Evolutionary conservation across 2,113 vertebrate genomes (phyloP), one percentile per base, ranked within the genome.

Genomic region (Daboia siamensis): DNA sequence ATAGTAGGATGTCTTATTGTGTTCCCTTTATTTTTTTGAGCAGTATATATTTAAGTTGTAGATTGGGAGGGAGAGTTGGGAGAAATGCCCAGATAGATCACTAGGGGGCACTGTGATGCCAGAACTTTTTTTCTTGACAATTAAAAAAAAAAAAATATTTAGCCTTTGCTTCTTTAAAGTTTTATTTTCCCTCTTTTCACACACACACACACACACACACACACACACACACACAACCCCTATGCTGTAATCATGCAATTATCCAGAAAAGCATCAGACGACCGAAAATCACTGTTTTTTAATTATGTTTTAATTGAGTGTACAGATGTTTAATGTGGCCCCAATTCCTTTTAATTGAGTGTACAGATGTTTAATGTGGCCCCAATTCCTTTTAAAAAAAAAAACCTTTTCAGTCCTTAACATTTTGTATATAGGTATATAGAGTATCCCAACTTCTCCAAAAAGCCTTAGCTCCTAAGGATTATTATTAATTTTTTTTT

Each of bases 241-340:
- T 54, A 26, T 46, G 15, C 86, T 54, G 69, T 88, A 29, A 55
- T 21, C 24, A n/a, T 17, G 3, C 24, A 46, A 20, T 44, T 46
- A 44, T 74, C 86, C 24, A 29, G 8, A 2, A 61, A 9, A 55
- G 15, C 48, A 24, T 17, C 52, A 5, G 20, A 21, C 11, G 15
- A 23, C 24, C 24, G 2, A 20, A 12, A 55, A 59, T 59, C 88
- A 26, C 91, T 4, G 3, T 94, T 94, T 92, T 93, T 92, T 93
- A 88, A 94, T 90, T 89, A 93, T 0, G 0, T 96, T 96, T 96
- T 97, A 95, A 97, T 97, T 97, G 96, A 97, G 97, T 23, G n/a
- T 91, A 93, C 94, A 95, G 90, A 86, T 88, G 51, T 94, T 55
- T 24, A 5, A 44, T 11, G n/a, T 29, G 59, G 1, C 1, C 44